Conservation (phyloP, 2,888 invertebrate species). For the Lithophane ornitopus region DNA sequence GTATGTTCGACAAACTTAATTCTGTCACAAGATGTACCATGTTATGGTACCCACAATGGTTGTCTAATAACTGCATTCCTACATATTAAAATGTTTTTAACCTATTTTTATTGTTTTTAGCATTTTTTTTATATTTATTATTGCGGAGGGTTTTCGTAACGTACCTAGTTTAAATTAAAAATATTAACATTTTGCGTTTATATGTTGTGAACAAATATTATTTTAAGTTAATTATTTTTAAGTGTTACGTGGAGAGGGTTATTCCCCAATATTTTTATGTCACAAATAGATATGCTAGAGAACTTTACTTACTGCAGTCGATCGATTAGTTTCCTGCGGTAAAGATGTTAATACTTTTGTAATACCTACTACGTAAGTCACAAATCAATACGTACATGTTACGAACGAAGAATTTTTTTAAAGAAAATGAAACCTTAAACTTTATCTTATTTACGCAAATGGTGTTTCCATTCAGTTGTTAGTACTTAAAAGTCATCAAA, state of each 20-base stretch:
- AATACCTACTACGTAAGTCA: constrained; percentile 19
- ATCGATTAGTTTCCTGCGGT: neutral
- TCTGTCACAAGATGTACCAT: constrained; percentile 37
- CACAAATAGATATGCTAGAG: constrained; percentile 56
- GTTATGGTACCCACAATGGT: constrained; percentile 51
- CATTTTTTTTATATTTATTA: constrained; percentile 68
- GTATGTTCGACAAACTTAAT: constrained; percentile 18
- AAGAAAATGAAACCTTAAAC: neutral
- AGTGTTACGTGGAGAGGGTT: constrained; percentile 56
- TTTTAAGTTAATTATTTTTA: constrained; percentile 63
- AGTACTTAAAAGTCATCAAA: constrained; percentile 2
- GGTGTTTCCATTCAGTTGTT: neutral
- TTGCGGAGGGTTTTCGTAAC: constrained; percentile 37
- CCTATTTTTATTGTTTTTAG: constrained; percentile 56
- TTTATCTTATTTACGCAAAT: neutral
- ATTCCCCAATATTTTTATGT: constrained; percentile 47
- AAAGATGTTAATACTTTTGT: constrained; percentile 14
- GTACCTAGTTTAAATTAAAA: constrained; percentile 36
- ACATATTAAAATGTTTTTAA: constrained; percentile 52
- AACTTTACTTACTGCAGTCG: neutral
- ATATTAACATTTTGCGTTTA: constrained; percentile 46
- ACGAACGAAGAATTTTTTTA: constrained; percentile 4
- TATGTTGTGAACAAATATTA: constrained; percentile 63
- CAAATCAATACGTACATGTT: constrained; percentile 6
- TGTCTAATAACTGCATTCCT: constrained; percentile 71